Percentiles rank a stretch among this genome's conserved stretches.
Conservation (phyloP, 2,888 invertebrate genomes). For the Leptinotarsa tumamoca region DNA sequence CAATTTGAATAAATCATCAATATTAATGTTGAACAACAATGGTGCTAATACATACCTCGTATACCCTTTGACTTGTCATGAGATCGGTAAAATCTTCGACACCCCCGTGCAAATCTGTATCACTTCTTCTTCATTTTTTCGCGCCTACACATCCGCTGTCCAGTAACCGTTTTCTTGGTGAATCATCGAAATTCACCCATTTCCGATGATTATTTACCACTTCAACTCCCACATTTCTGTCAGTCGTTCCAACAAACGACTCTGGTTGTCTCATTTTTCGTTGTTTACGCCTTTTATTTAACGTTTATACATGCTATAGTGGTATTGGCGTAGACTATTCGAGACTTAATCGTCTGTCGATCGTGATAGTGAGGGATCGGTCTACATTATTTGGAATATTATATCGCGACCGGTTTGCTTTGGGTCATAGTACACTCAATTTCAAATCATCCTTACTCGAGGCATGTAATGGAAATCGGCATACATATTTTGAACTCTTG, state of each 20-base stretch:
- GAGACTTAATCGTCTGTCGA: not conserved
- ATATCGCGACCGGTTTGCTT: not conserved
- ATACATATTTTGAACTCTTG: too few relatives aligned
- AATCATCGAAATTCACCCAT: constrained; percentile 34
- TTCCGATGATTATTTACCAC: constrained; percentile 34
- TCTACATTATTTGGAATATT: not conserved
- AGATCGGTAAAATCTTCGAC: not conserved
- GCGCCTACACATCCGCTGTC: constrained; percentile 23
- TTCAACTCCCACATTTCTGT: constrained; percentile 33
- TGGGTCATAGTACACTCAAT: not conserved
- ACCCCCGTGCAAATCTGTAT: constrained; percentile 6
- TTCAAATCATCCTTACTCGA: too few relatives aligned
- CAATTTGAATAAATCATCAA: too few relatives aligned
- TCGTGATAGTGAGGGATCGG: not conserved
- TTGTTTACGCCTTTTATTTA: constrained; percentile 23
- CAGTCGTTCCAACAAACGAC: constrained; percentile 31
- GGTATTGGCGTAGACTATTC: not conserved
- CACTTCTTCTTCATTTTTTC: constrained; percentile 13
- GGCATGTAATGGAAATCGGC: too few relatives aligned
- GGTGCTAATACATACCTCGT: too few relatives aligned
- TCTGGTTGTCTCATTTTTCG: constrained; percentile 25
- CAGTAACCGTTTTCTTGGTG: constrained; percentile 28
- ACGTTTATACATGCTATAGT: constrained; percentile 23
- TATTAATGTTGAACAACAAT: too few relatives aligned
- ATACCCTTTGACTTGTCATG: not conserved